A percentile compares a stretch with the other conserved stretches of the same genome.
These are phyloP conservation scores for Heliconius ethilla DNA, from an alignment of 2,888 invertebrate species.

Conservation along the genomic window DNA sequence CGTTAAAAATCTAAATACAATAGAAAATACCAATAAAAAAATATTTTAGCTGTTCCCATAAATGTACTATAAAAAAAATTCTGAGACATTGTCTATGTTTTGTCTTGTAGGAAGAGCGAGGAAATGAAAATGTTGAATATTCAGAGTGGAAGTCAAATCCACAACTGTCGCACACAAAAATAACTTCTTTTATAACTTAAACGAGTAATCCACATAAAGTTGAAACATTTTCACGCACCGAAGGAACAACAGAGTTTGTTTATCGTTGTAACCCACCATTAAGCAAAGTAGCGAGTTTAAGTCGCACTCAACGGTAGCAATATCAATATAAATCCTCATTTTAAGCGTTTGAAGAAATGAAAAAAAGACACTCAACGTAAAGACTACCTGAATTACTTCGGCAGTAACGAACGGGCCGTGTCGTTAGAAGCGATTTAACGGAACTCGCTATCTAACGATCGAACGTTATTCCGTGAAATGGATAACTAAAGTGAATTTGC, in stretches of 20 bases:
- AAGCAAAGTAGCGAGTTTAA: constrained; percentile 37
- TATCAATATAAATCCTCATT: constrained; percentile 64
- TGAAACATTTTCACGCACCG: constrained; percentile 8
- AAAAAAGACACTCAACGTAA: constrained; percentile 68
- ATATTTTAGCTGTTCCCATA: no score
- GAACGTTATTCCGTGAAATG: constrained; percentile 64
- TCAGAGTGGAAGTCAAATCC: no score
- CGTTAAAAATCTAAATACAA: no score
- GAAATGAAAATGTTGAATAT: no score
- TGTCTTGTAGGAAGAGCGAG: no score
- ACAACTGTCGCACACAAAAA: neutral
- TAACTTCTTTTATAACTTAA: constrained; percentile 1
- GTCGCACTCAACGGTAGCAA: constrained; percentile 52
- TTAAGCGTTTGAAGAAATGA: constrained; percentile 68
- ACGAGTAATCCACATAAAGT: neutral
- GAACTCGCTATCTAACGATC: constrained; percentile 73
- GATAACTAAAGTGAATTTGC: constrained; percentile 46
- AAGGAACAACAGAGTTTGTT: constrained; percentile 41
- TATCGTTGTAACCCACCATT: constrained; percentile 39
- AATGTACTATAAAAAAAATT: no score
- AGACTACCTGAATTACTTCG: constrained; percentile 73
- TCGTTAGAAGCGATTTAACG: constrained; percentile 69
- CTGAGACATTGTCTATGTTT: no score
- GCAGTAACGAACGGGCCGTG: constrained; percentile 50
- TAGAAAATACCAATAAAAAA: no score